phyloP scores from a whole-genome alignment of 2,888 invertebrate species.

The Drosophila bunnanda region DNA sequence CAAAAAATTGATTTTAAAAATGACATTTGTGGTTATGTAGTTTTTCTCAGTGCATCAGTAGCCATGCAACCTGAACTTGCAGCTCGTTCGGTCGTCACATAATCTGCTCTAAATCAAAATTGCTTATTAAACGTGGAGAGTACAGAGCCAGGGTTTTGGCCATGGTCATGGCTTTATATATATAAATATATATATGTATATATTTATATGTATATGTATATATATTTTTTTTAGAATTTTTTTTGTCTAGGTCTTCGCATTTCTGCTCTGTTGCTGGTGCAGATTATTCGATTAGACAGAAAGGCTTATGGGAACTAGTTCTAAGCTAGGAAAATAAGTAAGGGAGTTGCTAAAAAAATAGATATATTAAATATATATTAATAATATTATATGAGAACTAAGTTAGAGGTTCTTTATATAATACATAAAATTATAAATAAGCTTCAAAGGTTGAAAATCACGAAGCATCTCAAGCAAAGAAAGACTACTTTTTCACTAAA shows the following conservation, averaged over 20 bases:
- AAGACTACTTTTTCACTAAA: too few relatives aligned
- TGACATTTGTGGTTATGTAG: too few relatives aligned
- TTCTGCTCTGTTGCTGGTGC: neutral
- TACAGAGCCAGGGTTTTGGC: conserved; percentile 21
- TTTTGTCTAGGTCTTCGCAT: conserved; percentile 3
- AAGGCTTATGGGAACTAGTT: conserved; percentile 18
- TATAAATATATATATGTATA: neutral
- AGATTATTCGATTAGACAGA: conserved; percentile 2
- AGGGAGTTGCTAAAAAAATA: neutral
- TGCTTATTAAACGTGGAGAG: conserved; percentile 81
- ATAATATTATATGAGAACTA: too few relatives aligned
- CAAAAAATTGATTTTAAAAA: too few relatives aligned
- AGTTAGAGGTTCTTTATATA: neutral
- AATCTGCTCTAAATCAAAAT: conserved; percentile 84
- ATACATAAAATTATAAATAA: neutral
- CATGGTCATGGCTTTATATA: conserved; percentile 5
- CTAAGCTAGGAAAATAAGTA: neutral
- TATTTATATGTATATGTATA: neutral
- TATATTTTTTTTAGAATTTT: neutral
- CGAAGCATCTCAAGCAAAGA: too few relatives aligned
- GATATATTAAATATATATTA: neutral
- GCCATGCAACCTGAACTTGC: conserved; percentile 66
- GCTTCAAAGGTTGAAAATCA: too few relatives aligned
- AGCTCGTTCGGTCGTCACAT: conserved; percentile 72
- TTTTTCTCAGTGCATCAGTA: conserved; percentile 15